Base-by-base conservation (phyloP, 2,113 vertebrate species). In the Amblyopsis rosae region DNA sequence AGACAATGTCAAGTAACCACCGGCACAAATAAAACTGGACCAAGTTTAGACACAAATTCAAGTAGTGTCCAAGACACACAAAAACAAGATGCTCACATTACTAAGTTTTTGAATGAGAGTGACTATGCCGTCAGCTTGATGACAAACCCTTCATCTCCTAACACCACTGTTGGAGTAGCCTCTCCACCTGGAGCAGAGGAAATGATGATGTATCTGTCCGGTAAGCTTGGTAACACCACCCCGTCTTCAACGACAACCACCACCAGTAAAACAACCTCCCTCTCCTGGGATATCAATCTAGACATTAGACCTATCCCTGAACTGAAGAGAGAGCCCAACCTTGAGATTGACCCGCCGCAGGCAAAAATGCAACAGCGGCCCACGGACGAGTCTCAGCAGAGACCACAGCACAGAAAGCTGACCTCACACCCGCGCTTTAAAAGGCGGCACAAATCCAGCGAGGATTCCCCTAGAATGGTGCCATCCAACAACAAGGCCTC, bases 391-490 rank as follows among this genome's bases (percentile, higher is more conserved):
- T 87, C 95, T 77, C 91, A 89, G 50, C 91, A 90, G 19, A 75
- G 93, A 48, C 91, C 95, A 87, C 90, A 92, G 62, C 92, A 93
- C 86, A 93, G 97, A 86, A 98, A 96, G 87, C 91, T 98, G 62
- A 94, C 95, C 48, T 92, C 96, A 12, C 98, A 98, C 69, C 95
- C 96, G 47, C 94, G 97, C 79, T 98, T 98, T 70, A 99, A 98
- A 90, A 92, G 97, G 72, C 93, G 97, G 68, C 96, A 98, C 86
- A 96, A 96, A 87, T 98, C 96, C 0, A 96, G 95, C 76, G 98
- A 98, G 81, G 95, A 96, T 67, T 87, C 93, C 0, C 94, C 94
- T 59, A 91, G 94, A 76, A 94, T 94, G 88, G 94, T 96, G 72
- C 95, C 95, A 53, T 95, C 94, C 85, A 95, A 95, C 87, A 95